Percentiles rank a stretch among this genome's conserved stretches.
These are phyloP conservation scores for Coronaproctus castanopsis DNA, from an alignment of 2,888 invertebrate genomes.

Conservation along the genomic window DNA sequence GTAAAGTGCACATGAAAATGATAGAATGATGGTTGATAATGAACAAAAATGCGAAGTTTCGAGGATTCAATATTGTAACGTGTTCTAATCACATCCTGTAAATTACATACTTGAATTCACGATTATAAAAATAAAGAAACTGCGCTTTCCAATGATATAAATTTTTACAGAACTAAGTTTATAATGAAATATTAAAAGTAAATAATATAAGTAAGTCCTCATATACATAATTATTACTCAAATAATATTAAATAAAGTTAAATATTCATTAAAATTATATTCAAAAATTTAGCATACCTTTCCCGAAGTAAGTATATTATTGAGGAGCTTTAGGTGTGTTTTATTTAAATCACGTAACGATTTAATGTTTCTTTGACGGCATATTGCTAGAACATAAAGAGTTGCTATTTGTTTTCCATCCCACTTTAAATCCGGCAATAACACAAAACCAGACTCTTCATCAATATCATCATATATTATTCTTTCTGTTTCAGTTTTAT, in stretches of 20 bases:
- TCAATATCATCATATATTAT: constrained; percentile 65
- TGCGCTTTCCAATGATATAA: no score
- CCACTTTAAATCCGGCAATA: constrained; percentile 93
- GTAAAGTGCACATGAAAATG: constrained; percentile 91
- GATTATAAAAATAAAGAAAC: no score
- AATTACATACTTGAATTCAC: constrained; percentile 19
- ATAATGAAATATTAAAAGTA: no score
- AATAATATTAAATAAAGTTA: no score
- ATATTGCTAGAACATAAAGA: constrained; percentile 67
- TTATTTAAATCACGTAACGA: constrained; percentile 64
- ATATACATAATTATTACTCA: no score
- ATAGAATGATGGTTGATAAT: constrained; percentile 94
- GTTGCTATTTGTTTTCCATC: constrained; percentile 54
- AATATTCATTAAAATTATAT: no score
- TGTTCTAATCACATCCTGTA: constrained; percentile 49
- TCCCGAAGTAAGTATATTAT: constrained; percentile 56
- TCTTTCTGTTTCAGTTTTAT: constrained; percentile 71
- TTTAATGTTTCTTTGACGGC: constrained; percentile 48
- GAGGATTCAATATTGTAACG: constrained; percentile 49
- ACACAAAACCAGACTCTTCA: constrained; percentile 59
- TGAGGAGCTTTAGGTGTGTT: constrained; percentile 58
- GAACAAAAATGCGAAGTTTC: constrained; percentile 65
- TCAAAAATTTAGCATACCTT: no score
- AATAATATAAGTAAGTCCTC: no score
- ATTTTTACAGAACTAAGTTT: no score